These are phyloP conservation scores for Lasioglossum morio DNA, from an alignment of 2,888 invertebrate species.

Conservation along the genomic window DNA sequence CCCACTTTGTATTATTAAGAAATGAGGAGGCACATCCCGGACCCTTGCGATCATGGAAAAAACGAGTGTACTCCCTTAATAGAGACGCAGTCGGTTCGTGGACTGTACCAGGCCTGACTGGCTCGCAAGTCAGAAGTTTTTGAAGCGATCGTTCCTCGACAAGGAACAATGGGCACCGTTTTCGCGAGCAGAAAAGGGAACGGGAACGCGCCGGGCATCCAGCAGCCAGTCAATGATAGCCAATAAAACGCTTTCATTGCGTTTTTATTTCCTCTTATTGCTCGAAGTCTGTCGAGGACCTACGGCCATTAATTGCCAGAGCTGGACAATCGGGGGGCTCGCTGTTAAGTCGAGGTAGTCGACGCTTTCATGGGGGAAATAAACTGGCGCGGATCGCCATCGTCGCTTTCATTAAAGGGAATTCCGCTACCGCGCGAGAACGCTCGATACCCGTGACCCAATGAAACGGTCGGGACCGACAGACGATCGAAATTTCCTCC, in stretches of 20 bases:
- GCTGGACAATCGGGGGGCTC: conserved; percentile 48
- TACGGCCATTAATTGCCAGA: conserved; percentile 62
- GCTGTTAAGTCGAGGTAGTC: conserved; percentile 37
- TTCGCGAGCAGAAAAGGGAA: conserved; percentile 36
- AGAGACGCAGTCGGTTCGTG: neutral
- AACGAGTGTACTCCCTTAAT: neutral
- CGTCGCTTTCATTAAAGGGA: conserved; percentile 26
- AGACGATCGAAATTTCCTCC: neutral
- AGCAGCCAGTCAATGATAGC: conserved; percentile 61
- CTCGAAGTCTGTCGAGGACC: conserved; percentile 47
- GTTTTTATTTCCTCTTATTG: conserved; percentile 65
- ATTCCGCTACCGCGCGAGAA: conserved; percentile 14
- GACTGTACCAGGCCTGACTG: neutral
- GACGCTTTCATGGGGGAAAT: conserved; percentile 40
- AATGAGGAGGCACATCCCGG: too few species aligned
- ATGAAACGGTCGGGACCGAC: neutral
- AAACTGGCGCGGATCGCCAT: conserved; percentile 7
- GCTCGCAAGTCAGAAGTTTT: conserved; percentile 19
- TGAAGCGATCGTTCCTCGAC: conserved; percentile 11
- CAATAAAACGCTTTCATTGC: conserved; percentile 62
- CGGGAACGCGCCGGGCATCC: conserved; percentile 37
- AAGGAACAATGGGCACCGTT: conserved; percentile 58
- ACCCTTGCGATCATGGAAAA: too few species aligned
- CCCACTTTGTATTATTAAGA: too few species aligned
- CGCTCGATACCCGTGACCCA: neutral